Evolutionary conservation across 2,113 vertebrate genomes (phyloP).

Genomic region (Ictidomys tridecemlineatus): DNA sequence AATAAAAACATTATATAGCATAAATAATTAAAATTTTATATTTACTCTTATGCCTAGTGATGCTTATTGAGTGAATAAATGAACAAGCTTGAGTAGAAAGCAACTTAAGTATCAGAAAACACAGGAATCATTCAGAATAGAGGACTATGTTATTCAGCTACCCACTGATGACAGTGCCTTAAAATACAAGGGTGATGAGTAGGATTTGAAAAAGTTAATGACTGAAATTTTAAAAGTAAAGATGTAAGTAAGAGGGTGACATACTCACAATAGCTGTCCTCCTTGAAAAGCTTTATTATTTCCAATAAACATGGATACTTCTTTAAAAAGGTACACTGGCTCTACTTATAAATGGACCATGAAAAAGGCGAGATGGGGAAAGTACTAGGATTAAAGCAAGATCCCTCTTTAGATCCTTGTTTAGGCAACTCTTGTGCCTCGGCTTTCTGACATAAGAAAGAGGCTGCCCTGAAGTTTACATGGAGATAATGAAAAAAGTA

Average conservation of each 20-base stretch:
- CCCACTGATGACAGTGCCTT: neutral
- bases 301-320: neutral
- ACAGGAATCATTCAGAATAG: neutral
- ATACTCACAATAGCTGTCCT: neutral
- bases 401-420: neutral
- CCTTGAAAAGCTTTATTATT: conserved; percentile 46
- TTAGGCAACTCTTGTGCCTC: neutral
- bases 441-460: neutral
- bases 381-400: neutral
- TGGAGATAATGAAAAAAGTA: neutral
- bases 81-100: neutral
- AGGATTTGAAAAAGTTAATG: neutral
- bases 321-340: conserved; percentile 23
- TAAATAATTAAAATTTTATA: conserved; percentile 27
- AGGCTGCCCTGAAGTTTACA: neutral
- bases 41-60: neutral
- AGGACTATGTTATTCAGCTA: neutral
- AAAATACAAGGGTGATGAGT: neutral
- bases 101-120: conserved; percentile 24
- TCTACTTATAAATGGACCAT: conserved; percentile 6
- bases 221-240: conserved; percentile 3
- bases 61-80: conserved; percentile 27
- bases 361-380: neutral
- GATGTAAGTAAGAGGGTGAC: neutral
- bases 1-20: conserved; percentile 20